Conservation (phyloP, 2,888 invertebrate species). For the Melinopterus prodromus region DNA sequence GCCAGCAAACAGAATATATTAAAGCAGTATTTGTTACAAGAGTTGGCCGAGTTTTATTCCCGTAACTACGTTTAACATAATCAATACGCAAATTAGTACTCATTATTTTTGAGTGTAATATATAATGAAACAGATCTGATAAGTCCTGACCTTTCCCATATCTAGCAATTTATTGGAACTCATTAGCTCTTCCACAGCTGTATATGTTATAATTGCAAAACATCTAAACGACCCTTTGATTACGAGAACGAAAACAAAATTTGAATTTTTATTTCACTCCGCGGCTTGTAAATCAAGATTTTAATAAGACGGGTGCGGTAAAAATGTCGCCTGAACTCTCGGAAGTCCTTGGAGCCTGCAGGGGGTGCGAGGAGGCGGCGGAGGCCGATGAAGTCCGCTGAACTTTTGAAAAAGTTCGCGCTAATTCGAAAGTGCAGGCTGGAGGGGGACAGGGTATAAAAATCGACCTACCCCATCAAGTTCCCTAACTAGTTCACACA, state of each 20-base stretch:
- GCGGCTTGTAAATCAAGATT: background rate
- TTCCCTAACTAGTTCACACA: constrained; percentile 58
- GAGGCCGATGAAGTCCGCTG: constrained; percentile 28
- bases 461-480: constrained; percentile 60
- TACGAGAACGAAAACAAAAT: background rate
- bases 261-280: background rate
- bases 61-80: too few relatives aligned
- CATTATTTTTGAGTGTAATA: too few relatives aligned
- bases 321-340: background rate
- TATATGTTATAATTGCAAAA: background rate
- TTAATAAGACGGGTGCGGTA: background rate
- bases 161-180: background rate
- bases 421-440: constrained; percentile 55
- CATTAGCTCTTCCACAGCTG: background rate
- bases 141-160: too few relatives aligned
- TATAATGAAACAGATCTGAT: too few relatives aligned
- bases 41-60: too few relatives aligned
- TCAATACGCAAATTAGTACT: too few relatives aligned
- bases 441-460: constrained; percentile 37
- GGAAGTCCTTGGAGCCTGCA: background rate
- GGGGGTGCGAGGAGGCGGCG: constrained; percentile 23
- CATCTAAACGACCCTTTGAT: background rate
- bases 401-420: constrained; percentile 49
- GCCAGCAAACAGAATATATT: too few relatives aligned
- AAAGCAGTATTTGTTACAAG: too few relatives aligned